Evolutionary conservation across 2,888 invertebrate genomes (phyloP), one percentile per base, ranked within the genome.

Genomic region (Eupithecia centaureata): DNA sequence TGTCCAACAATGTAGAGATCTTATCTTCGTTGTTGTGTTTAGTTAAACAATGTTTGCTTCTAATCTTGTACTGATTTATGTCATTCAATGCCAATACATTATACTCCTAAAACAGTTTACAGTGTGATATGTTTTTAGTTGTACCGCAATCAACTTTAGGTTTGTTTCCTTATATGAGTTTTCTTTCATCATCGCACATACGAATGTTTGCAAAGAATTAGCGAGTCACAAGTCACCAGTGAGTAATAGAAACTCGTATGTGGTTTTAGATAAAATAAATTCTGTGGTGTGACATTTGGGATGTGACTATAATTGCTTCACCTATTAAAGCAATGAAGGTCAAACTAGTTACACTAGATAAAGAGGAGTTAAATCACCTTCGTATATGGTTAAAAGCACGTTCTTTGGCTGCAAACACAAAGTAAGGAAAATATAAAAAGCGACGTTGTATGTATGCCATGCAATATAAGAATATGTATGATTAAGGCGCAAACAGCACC

Each of bases 271-370:
- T 42, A 10, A 18, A 54, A 54, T n/a, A 54, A 30, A 54, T 30
- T 54, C 54, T n/a, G 28, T 22, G 30, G 25, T 52, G 27, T 25
- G 25, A 12, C 47, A 25, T n/a, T n/a, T 25, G 25, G 12, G 38
- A 38, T 30, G 54, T 67, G 51, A 60, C 42, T 33, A 60, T 51
- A 54, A 61, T 61, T 30, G 63, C 28, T 64, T 51, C 10, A 61
- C 7, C 47, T 64, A 57, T 68, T 56, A 60, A 33, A 52, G 12
- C 30, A 42, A 60, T 57, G 68, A 64, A 64, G 61, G 60, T 61
- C 56, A 57, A 35, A 60, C 60, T 60, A 56, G 63, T 63, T 35
- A 52, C 18, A 59, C 54, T 38, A 67, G 33, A 63, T 63, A 60
- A 67, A 22, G 18, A 61, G 42, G 32, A 30, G 52, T 59, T 30